These are phyloP conservation scores for Furnarius figulus DNA, from an alignment of 2,113 vertebrate genomes.

Conservation along the genomic window DNA sequence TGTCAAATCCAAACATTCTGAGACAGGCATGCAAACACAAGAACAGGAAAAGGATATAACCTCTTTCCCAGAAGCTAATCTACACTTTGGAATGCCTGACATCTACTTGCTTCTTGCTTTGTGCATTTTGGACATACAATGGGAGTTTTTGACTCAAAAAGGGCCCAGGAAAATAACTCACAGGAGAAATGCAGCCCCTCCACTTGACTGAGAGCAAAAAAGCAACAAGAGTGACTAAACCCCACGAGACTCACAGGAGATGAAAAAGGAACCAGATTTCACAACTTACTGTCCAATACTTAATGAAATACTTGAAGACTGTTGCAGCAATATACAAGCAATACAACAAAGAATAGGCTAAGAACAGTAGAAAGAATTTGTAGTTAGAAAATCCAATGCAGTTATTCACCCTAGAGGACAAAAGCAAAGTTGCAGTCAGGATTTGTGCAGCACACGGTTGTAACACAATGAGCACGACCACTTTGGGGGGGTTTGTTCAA, in stretches of 20 bases:
- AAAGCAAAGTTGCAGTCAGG: constrained; percentile 59
- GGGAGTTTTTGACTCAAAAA: not conserved
- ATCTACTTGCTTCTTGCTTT: not conserved
- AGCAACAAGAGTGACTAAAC: not conserved
- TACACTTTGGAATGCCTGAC: not conserved
- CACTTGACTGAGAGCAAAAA: not conserved
- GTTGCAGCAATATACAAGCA: constrained; percentile 91
- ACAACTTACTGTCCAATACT: constrained; percentile 95
- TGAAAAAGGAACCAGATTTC: not conserved
- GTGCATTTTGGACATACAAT: not conserved
- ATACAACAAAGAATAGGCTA: constrained; percentile 94
- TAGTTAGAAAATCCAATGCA: constrained; percentile 99
- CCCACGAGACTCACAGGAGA: not conserved
- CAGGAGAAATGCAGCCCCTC: not conserved
- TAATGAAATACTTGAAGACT: constrained; percentile 95
- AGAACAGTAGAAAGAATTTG: constrained; percentile 97
- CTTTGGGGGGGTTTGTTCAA: accelerated
- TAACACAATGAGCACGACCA: not conserved
- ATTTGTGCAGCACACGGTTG: not conserved
- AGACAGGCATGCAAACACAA: not conserved
- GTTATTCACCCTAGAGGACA: constrained; percentile 93
- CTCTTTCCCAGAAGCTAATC: not conserved
- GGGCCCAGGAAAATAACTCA: not conserved
- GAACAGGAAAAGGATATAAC: not conserved
- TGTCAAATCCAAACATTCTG: not conserved